Evolutionary conservation across 2,888 invertebrate species (phyloP), one percentile per base, ranked within the genome.

Genomic region (Cenopis cana): DNA sequence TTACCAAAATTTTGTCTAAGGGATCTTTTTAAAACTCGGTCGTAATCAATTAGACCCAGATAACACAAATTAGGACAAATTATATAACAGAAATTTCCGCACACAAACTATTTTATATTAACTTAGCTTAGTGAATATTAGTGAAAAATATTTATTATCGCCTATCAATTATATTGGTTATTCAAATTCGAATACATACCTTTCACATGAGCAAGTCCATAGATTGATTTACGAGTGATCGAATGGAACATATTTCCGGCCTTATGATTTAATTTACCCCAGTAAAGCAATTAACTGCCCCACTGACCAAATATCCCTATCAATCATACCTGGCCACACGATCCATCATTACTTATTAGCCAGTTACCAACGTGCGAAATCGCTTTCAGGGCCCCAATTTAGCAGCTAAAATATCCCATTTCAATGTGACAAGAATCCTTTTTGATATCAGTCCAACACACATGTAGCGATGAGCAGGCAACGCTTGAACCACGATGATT

Each of bases 321-420:
- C 64, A 18, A 14, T 64, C 64, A 64, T 64, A 54, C 17, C 61
- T 55, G 55, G 29, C 29, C 55, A 17, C 50, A 29, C 14, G 29
- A 61, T 50, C 62, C 62, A 17, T 62, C 62, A 62, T 62, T 50
- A 36, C 61, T 54, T 54, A 64, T 64, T 50, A 52, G 64, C 20
- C 64, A 24, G 49, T 8, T 61, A 50, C 29, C 46, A 41, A 36
- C 36, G 38, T 59, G 57, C 14, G 57, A 59, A 59, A 18, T 59
- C 12, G 38, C 20, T 20, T 59, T 38, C 6, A 57, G 6, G 33
- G 46, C n/a, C n/a, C 46, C n/a, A 46, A 46, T n/a, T 46, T 46
- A 8, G 46, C n/a, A 46, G 46, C n/a, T 46, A 46, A 46, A 8
- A 46, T n/a, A n/a, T 46, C 46, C 46, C 46, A 46, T 46, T n/a